These are phyloP conservation scores for Alsophila aescularia DNA, from an alignment of 2,888 invertebrate species.

Conservation along the genomic window DNA sequence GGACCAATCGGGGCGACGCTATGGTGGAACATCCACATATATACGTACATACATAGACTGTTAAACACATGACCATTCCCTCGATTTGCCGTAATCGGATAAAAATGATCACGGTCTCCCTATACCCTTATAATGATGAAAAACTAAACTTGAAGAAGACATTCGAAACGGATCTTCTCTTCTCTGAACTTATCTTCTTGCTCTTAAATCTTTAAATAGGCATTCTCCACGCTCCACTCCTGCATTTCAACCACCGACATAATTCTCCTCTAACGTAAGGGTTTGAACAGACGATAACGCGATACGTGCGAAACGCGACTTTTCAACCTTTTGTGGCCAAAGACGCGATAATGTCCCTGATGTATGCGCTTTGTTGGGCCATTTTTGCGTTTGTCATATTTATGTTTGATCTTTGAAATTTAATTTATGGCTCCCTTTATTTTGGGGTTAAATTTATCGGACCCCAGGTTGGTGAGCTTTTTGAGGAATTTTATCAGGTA, in stretches of 20 bases:
- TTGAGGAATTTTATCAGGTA: constrained; percentile 25
- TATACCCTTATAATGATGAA: no score
- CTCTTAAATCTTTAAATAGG: no score
- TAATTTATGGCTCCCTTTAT: constrained; percentile 33
- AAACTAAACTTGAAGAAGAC: no score
- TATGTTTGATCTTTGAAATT: constrained; percentile 52
- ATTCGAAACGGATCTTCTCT: no score
- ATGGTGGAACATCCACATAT: no score
- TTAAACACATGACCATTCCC: no score
- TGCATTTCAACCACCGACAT: constrained; percentile 40
- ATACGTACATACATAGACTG: no score
- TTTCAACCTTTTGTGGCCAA: constrained; percentile 81
- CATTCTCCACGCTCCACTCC: constrained; percentile 37
- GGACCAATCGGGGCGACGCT: no score
- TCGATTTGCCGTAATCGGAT: no score
- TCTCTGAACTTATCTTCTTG: no score
- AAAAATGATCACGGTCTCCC: no score
- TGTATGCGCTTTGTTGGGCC: constrained; percentile 73
- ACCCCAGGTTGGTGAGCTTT: constrained; percentile 14
- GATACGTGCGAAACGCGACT: constrained; percentile 81
- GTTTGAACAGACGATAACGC: constrained; percentile 75
- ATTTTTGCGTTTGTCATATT: constrained; percentile 74
- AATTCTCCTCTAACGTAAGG: constrained; percentile 76
- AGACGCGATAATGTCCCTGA: constrained; percentile 76
- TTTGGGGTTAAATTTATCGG: constrained; percentile 33